phyloP scores from a whole-genome alignment of 2,113 vertebrate genomes.

The Sturnus vulgaris region DNA sequence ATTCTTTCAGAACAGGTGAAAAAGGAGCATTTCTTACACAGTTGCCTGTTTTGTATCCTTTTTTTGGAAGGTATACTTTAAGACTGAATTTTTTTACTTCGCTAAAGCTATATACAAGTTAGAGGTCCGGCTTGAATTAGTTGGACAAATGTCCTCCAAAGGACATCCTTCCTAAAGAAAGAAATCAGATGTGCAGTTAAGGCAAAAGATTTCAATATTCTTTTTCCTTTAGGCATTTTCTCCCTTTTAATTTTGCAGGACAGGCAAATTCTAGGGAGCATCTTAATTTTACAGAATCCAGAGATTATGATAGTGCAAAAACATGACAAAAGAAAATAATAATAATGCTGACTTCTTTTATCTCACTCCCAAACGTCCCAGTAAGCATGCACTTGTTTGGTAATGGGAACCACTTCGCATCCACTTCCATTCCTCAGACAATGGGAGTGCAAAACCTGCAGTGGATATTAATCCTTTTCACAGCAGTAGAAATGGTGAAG shows the following conservation, averaged over 20 bases:
- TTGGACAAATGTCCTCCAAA: not conserved
- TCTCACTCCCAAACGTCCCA: not conserved
- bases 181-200: not conserved
- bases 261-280: not conserved
- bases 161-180: not conserved
- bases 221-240: not conserved
- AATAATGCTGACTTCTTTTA: not conserved
- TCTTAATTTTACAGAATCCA: not conserved
- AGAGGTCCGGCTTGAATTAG: not conserved
- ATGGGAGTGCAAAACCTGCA: conserved; percentile 13
- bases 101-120: not conserved
- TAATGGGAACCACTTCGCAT: not conserved
- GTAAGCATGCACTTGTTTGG: not conserved
- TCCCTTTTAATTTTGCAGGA: not conserved
- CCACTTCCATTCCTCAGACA: not conserved
- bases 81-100: not conserved
- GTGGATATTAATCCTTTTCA: not conserved
- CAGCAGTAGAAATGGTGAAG: not conserved
- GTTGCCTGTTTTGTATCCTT: not conserved
- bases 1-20: not conserved
- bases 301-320: not conserved
- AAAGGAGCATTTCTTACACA: not conserved
- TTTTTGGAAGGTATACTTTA: not conserved
- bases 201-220: not conserved
- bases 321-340: not conserved